These are phyloP conservation scores for Cydia fagiglandana DNA, from an alignment of 1,140 invertebrate species.

Conservation along the genomic window DNA sequence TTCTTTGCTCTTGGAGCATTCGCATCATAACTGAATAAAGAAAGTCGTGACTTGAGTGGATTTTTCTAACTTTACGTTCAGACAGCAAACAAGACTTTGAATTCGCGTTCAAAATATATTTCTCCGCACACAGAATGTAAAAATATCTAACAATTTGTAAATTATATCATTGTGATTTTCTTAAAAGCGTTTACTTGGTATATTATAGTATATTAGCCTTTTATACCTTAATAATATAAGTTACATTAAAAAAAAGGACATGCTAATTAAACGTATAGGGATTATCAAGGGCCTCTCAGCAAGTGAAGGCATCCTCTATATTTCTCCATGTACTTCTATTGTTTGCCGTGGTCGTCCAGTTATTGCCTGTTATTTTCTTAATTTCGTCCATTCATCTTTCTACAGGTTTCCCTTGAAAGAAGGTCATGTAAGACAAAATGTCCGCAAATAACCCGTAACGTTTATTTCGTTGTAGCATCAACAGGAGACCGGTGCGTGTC, in stretches of 20 bases:
- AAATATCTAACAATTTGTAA: not conserved
- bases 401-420: too few relatives aligned
- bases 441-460: not conserved
- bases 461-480: constrained; percentile 22
- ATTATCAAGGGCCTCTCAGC: too few relatives aligned
- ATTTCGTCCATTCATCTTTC: too few relatives aligned
- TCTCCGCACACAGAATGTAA: not conserved
- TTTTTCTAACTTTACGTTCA: not conserved
- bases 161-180: not conserved
- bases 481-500: constrained; percentile 20
- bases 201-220: too few relatives aligned
- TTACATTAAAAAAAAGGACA: too few relatives aligned
- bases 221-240: too few relatives aligned
- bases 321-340: too few relatives aligned
- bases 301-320: too few relatives aligned
- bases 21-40: constrained; percentile 13
- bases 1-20: not conserved
- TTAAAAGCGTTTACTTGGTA: not conserved
- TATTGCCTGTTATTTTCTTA: too few relatives aligned
- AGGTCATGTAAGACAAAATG: not conserved
- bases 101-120: not conserved
- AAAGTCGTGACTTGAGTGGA: not conserved
- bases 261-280: too few relatives aligned
- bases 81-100: not conserved
- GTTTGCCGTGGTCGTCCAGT: too few relatives aligned